Conservation (phyloP, 2,113 vertebrate species). For the Stegastes partitus region DNA sequence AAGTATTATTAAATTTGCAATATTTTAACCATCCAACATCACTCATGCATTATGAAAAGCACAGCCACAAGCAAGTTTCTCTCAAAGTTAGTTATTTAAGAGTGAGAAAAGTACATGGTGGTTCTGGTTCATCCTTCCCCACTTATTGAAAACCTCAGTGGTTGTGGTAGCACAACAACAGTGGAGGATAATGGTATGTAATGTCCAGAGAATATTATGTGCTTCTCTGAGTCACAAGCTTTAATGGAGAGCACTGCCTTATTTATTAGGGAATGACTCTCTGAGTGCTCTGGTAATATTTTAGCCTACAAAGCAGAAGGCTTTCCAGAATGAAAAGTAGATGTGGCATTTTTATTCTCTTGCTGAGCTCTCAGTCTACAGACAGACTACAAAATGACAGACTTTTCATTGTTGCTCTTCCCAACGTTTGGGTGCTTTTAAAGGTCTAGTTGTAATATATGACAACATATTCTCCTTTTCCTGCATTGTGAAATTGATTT, state of each 20-base stretch:
- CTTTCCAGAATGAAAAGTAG: constrained; percentile 48
- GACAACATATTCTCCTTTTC: constrained; percentile 31
- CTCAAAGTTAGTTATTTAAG: background rate
- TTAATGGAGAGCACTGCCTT: constrained; percentile 68
- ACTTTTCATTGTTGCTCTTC: constrained; percentile 24
- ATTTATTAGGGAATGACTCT: constrained; percentile 58
- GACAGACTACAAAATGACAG: constrained; percentile 22
- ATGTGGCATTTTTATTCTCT: constrained; percentile 54
- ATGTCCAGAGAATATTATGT: constrained; percentile 59
- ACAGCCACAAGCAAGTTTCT: background rate
- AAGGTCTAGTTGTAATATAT: constrained; percentile 28
- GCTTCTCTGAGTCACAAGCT: constrained; percentile 54
- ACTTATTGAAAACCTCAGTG: constrained; percentile 36
- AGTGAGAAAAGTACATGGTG: background rate
- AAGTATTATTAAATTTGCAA: background rate
- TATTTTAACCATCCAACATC: background rate
- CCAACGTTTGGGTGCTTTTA: constrained; percentile 35
- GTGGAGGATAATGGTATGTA: constrained; percentile 46
- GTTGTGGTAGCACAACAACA: constrained; percentile 28
- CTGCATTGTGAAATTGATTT: constrained; percentile 28
- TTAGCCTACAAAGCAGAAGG: constrained; percentile 36
- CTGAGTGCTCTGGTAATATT: constrained; percentile 60
- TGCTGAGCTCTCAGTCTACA: constrained; percentile 16
- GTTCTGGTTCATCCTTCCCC: constrained; percentile 10
- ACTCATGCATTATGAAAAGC: background rate